These are phyloP conservation scores for Neotoxoptera formosana DNA, from an alignment of 1,140 invertebrate species.

Conservation along the genomic window DNA sequence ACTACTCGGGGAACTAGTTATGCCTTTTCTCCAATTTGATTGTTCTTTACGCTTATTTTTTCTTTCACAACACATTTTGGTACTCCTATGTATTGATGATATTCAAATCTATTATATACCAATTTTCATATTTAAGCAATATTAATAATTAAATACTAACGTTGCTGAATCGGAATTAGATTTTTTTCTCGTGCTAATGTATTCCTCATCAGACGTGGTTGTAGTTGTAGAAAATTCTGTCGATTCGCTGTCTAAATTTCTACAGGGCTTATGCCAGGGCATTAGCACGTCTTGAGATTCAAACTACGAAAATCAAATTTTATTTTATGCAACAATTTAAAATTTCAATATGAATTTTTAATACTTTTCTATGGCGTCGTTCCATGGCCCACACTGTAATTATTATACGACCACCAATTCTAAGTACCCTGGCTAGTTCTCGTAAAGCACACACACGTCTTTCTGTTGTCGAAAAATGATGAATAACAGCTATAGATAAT, in stretches of 20 bases:
- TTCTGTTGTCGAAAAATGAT: constrained; percentile 92
- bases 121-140: too few relatives aligned
- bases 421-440: constrained; percentile 85
- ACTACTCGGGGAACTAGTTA: constrained; percentile 73
- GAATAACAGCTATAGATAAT: constrained; percentile 92
- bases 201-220: constrained; percentile 70
- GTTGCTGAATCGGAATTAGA: constrained; percentile 49
- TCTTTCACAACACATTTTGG: constrained; percentile 31
- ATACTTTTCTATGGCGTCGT: constrained; percentile 83
- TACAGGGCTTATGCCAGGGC: constrained; percentile 86
- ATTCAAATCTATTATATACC: background rate
- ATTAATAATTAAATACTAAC: background rate
- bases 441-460: constrained; percentile 84
- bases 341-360: background rate
- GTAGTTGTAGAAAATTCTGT: constrained; percentile 71
- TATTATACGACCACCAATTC: constrained; percentile 90
- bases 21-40: constrained; percentile 43
- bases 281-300: constrained; percentile 93
- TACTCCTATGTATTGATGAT: background rate
- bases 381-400: constrained; percentile 98
- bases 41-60: constrained; percentile 38
- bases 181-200: constrained; percentile 67
- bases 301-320: constrained; percentile 68
- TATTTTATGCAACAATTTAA: background rate
- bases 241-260: constrained; percentile 67